These are phyloP conservation scores for Echeneis naucrates DNA, from an alignment of 2,797 vertebrate genomes.

Conservation along the genomic window DNA sequence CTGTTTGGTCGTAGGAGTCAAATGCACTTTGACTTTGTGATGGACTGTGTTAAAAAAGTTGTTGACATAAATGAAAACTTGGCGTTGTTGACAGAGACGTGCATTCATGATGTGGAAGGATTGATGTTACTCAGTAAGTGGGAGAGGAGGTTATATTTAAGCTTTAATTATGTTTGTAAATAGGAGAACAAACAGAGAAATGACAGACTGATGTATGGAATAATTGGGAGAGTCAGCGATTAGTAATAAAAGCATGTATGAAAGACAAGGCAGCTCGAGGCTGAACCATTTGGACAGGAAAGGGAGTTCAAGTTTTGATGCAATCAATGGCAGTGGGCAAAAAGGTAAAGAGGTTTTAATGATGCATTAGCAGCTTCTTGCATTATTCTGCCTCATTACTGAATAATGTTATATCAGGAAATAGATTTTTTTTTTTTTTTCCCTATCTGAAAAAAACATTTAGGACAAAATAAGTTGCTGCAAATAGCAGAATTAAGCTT, in stretches of 20 bases:
- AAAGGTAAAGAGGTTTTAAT: constrained; percentile 64
- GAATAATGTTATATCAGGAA: constrained; percentile 47
- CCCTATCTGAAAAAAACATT: constrained; percentile 37
- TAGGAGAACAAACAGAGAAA: constrained; percentile 36
- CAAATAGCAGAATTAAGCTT: constrained; percentile 60
- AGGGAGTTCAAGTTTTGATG: constrained; percentile 44
- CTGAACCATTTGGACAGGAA: constrained; percentile 9
- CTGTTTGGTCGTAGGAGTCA: constrained; percentile 25
- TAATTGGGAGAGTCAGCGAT: background rate
- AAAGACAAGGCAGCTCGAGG: constrained; percentile 10
- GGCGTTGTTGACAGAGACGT: constrained; percentile 42
- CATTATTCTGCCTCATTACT: constrained; percentile 64
- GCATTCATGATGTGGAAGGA: constrained; percentile 21
- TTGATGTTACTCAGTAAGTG: constrained; percentile 43
- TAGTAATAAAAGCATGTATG: constrained; percentile 33
- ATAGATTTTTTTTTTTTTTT: constrained; percentile 31
- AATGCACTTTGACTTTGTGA: constrained; percentile 28
- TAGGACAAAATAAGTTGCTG: constrained; percentile 47
- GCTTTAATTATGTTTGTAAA: background rate
- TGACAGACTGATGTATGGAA: constrained; percentile 10
- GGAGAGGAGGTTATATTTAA: constrained; percentile 9
- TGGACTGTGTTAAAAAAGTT: constrained; percentile 34
- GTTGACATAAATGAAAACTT: constrained; percentile 34
- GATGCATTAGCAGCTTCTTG: constrained; percentile 61
- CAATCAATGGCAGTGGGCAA: constrained; percentile 51